Evolutionary conservation across 1,140 invertebrate species (phyloP).

Genomic region (Brachionus asplanchnoidis): DNA sequence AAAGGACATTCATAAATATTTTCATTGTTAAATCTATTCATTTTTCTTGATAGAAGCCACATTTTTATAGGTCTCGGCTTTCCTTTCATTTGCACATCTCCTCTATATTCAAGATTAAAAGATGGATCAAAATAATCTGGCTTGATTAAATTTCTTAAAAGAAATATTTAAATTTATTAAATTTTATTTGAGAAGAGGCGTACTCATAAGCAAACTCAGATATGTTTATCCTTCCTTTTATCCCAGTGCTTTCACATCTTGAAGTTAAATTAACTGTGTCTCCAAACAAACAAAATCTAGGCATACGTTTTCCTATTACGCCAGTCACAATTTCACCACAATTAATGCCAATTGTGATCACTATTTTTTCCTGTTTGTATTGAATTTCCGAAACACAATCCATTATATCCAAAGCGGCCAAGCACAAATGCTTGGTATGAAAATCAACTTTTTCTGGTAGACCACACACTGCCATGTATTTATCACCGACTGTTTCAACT

Average conservation of each 20-base stretch:
- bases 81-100: conserved; percentile 85
- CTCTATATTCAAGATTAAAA: conserved; percentile 79
- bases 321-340: conserved; percentile 58
- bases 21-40: not conserved
- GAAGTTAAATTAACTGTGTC: conserved; percentile 93
- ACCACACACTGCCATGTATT: conserved; percentile 68
- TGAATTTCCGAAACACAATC: conserved; percentile 78
- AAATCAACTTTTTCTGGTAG: conserved; percentile 82
- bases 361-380: conserved; percentile 66
- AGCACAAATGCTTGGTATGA: conserved; percentile 86
- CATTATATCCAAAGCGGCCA: conserved; percentile 90
- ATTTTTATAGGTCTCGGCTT: conserved; percentile 89
- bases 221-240: conserved; percentile 82
- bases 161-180: not conserved
- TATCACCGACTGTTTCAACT: conserved; percentile 57
- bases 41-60: conserved; percentile 68
- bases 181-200: conserved; percentile 46
- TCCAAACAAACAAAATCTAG: conserved; percentile 47
- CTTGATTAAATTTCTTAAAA: conserved; percentile 69
- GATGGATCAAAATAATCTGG: conserved; percentile 77
- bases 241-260: conserved; percentile 86
- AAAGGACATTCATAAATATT: conserved; percentile 14
- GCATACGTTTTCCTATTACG: conserved; percentile 47
- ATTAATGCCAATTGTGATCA: conserved; percentile 46
- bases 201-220: conserved; percentile 88